phyloP scores from a whole-genome alignment of 1,140 invertebrate genomes.

The Maconellicoccus hirsutus region DNA sequence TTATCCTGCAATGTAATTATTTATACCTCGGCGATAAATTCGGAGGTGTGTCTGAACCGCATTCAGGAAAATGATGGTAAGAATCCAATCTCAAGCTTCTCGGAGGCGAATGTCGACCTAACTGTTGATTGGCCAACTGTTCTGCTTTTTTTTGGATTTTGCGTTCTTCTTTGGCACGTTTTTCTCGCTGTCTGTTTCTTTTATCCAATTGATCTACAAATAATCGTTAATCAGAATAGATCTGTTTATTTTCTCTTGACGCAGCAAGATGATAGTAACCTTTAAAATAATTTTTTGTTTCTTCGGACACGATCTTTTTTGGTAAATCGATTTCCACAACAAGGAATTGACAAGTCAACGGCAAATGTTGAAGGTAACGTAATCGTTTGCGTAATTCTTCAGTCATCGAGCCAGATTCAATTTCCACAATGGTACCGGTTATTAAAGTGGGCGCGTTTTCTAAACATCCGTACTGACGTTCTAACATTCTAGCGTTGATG shows the following conservation, averaged over 20 bases:
- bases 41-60: constrained; percentile 4
- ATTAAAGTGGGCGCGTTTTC: constrained; percentile 64
- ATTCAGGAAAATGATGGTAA: constrained; percentile 3
- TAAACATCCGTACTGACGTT: constrained; percentile 69
- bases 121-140: background rate
- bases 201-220: background rate
- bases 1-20: background rate
- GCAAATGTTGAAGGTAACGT: constrained; percentile 76
- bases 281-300: constrained; percentile 51
- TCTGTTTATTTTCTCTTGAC: background rate
- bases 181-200: background rate
- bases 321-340: constrained; percentile 74
- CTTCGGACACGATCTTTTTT: constrained; percentile 53
- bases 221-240: background rate
- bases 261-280: constrained; percentile 38
- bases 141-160: background rate
- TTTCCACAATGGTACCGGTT: constrained; percentile 62
- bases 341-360: constrained; percentile 78
- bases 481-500: constrained; percentile 80
- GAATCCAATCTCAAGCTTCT: background rate
- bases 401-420: constrained; percentile 70
- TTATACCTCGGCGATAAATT: background rate
- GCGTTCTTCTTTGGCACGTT: background rate
- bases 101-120: background rate
- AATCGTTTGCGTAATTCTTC: constrained; percentile 63